Base-by-base conservation (phyloP, 2,797 vertebrate species). In the Girardinus metallicus region DNA sequence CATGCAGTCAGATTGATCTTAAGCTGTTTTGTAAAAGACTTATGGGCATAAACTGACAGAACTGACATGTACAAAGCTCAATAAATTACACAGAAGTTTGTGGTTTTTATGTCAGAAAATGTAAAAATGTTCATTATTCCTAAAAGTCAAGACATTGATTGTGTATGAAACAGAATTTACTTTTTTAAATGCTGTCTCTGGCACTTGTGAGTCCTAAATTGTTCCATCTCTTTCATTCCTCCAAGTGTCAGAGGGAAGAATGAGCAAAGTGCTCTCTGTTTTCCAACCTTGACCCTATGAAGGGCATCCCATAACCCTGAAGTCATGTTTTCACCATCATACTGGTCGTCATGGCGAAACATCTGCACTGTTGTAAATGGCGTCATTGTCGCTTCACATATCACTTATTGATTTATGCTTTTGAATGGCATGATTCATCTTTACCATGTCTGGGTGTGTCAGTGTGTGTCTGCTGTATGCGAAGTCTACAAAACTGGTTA, bases 351-450 rank as follows among this genome's bases (percentile, higher is more conserved):
- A 94, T 95, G 94, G 95, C 82, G 89, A 95, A 92, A 95, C 94
- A 96, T 95, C 95, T 96, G 96, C 89, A 88, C 84, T 13, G 79
- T 85, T 85, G 79, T 95, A 92, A 96, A 96, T 92, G 90, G 88
- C 79, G 83, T 91, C 93, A 93, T 95, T 96, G 94, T 93, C 41
- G 47, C 76, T 77, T 77, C 80, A 80, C 77, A 41, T 85, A 83
- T 87, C 79, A 47, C 79, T 12, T 89, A 90, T 89, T 79, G 91
- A 92, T 90, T 87, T 83, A 76, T 85, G 82, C 78, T 73, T 51
- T n/a, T 83, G 78, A 89, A 82, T 86, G 76, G 77, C 41, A 21
- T 18, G 76, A 91, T 89, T 92, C 89, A 84, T 87, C 80, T 76
- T 78, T 64, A 64, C 57, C 53, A 18, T 80, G 79, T 2, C 80